A percentile compares a stretch with the other conserved stretches of the same genome.
These are phyloP conservation scores for Oxycera nigricornis DNA, from an alignment of 2,888 invertebrate species.

Conservation along the genomic window DNA sequence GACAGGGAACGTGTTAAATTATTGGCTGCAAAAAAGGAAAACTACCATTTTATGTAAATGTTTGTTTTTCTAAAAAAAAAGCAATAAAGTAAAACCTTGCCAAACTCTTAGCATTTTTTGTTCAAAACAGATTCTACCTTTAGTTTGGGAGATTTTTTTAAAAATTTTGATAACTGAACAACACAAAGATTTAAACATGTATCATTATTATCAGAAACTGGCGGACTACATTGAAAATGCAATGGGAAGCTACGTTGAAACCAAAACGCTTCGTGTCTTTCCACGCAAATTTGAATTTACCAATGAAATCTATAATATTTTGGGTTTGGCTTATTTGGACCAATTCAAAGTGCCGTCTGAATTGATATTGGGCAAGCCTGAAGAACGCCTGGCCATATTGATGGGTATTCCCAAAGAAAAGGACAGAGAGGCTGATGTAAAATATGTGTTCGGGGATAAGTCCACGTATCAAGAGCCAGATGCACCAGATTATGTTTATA, in stretches of 20 bases:
- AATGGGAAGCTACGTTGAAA: conserved; percentile 56
- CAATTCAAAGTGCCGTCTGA: conserved; percentile 42
- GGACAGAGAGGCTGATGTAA: conserved; percentile 31
- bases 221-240: conserved; percentile 53
- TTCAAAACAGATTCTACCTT: too few relatives aligned
- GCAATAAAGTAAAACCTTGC: too few relatives aligned
- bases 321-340: conserved; percentile 57
- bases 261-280: conserved; percentile 58
- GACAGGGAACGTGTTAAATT: too few relatives aligned
- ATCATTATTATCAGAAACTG: conserved; percentile 28
- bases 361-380: not conserved
- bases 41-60: too few relatives aligned
- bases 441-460: conserved; percentile 55
- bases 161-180: too few relatives aligned
- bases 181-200: too few relatives aligned
- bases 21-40: too few relatives aligned
- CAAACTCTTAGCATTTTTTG: too few relatives aligned
- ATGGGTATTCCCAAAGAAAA: conserved; percentile 37
- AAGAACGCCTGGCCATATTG: conserved; percentile 26
- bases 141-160: too few relatives aligned
- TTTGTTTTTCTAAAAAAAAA: too few relatives aligned
- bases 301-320: conserved; percentile 58
- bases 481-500: conserved; percentile 50
- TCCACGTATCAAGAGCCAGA: conserved; percentile 51
- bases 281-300: conserved; percentile 60